phyloP scores from a whole-genome alignment of 2,113 vertebrate species.

The Alethe diademata region DNA sequence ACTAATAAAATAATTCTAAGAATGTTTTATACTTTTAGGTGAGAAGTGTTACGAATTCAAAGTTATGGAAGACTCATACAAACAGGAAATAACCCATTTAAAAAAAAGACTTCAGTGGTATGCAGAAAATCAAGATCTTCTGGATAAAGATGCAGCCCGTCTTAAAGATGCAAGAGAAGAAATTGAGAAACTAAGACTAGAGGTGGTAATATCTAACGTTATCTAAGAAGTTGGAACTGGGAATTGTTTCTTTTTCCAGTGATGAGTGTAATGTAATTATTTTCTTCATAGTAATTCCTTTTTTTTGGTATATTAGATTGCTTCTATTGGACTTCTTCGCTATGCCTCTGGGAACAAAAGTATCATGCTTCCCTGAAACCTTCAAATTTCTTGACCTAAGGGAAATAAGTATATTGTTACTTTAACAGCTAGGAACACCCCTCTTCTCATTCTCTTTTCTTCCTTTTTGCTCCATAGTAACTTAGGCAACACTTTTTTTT shows the following conservation, averaged over 20 bases:
- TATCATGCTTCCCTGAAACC: not conserved
- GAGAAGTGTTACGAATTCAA: conserved; percentile 83
- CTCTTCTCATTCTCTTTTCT: not conserved
- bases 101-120: conserved; percentile 89
- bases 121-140: conserved; percentile 90
- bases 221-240: not conserved
- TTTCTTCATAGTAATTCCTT: not conserved
- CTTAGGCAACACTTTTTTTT: not conserved
- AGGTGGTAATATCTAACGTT: conserved; percentile 70
- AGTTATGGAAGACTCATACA: conserved; percentile 83
- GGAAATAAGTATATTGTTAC: not conserved
- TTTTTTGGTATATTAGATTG: not conserved
- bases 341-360: not conserved
- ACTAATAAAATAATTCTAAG: not conserved
- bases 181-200: conserved; percentile 80
- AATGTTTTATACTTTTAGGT: conserved; percentile 66
- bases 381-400: not conserved
- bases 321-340: not conserved
- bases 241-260: not conserved
- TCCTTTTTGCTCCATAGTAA: not conserved
- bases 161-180: conserved; percentile 85
- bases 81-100: conserved; percentile 80
- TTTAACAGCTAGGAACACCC: not conserved
- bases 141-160: conserved; percentile 84
- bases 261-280: not conserved